Evolutionary conservation across 2,797 vertebrate species (phyloP).

Genomic region (Triplophysa bombifrons): DNA sequence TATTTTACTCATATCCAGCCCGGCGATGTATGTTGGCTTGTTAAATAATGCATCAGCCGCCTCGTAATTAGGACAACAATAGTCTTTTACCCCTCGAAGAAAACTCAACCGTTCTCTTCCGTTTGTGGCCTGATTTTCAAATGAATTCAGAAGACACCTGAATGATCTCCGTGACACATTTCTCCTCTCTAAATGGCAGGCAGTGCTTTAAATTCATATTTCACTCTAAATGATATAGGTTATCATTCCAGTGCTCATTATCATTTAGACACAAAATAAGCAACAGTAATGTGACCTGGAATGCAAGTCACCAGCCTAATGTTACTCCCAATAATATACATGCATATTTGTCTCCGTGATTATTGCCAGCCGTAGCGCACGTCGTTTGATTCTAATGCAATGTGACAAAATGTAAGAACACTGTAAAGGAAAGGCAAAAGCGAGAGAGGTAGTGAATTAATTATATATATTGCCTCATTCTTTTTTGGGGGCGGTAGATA

Average conservation of each 20-base stretch:
- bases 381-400: conserved; percentile 75
- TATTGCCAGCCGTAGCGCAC: conserved; percentile 55
- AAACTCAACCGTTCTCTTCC: conserved; percentile 59
- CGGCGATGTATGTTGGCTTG: conserved; percentile 78
- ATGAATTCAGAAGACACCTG: conserved; percentile 75
- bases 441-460: conserved; percentile 73
- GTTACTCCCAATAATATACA: conserved; percentile 74
- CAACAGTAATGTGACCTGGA: conserved; percentile 78
- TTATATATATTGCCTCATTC: conserved; percentile 70
- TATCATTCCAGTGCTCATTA: conserved; percentile 81
- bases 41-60: conserved; percentile 82
- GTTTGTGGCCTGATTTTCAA: conserved; percentile 64
- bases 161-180: conserved; percentile 71
- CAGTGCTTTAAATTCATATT: conserved; percentile 74
- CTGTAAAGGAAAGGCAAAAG: conserved; percentile 71
- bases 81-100: conserved; percentile 71
- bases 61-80: conserved; percentile 85
- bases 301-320: conserved; percentile 73
- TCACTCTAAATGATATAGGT: conserved; percentile 78
- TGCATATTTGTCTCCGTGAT: conserved; percentile 71
- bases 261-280: conserved; percentile 85
- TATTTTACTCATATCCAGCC: conserved; percentile 81
- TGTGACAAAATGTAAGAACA: conserved; percentile 83
- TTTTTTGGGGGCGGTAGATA: conserved; percentile 69
- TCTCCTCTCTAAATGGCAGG: conserved; percentile 72